Evolutionary conservation across 2,888 invertebrate genomes (phyloP).

Genomic region (Dicranocentrus wangi): DNA sequence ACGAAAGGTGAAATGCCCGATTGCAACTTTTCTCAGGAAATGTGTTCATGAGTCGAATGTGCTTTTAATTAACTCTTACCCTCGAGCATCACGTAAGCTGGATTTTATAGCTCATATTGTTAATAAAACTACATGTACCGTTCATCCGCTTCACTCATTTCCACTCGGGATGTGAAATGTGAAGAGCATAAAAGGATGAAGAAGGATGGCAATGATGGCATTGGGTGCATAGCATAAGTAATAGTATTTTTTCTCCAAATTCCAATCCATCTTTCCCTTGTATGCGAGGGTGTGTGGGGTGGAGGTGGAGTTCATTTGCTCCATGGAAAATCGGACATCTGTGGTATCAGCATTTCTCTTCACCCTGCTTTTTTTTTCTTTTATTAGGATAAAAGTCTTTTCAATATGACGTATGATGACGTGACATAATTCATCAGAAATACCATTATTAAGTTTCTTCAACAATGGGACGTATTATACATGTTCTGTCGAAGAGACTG

Average conservation of each 20-base stretch:
- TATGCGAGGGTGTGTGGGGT: too few species aligned
- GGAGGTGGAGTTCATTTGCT: conserved; percentile 32
- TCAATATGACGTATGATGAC: conserved; percentile 27
- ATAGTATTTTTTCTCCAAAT: too few species aligned
- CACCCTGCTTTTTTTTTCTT: background rate
- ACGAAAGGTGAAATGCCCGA: conserved; percentile 1
- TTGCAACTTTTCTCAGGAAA: background rate
- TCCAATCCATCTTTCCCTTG: too few species aligned
- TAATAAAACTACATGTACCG: too few species aligned
- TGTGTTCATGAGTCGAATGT: background rate
- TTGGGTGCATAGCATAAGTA: too few species aligned
- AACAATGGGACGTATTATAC: conserved; percentile 6
- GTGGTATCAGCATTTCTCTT: conserved; percentile 28
- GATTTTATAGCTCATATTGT: background rate
- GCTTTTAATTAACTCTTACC: conserved; percentile 23
- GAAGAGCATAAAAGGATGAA: too few species aligned
- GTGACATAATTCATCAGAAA: conserved; percentile 41
- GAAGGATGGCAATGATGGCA: too few species aligned
- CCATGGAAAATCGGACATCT: conserved; percentile 62
- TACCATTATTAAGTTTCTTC: conserved; percentile 49
- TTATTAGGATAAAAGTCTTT: conserved; percentile 15
- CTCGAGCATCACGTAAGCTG: conserved; percentile 14
- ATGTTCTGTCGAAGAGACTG: too few species aligned
- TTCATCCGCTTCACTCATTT: too few species aligned
- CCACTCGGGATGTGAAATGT: too few species aligned